Percentiles rank a stretch among this genome's conserved stretches.
Evolutionary conservation across 2,113 vertebrate genomes (phyloP).

Genomic region (Mungos mungo): DNA sequence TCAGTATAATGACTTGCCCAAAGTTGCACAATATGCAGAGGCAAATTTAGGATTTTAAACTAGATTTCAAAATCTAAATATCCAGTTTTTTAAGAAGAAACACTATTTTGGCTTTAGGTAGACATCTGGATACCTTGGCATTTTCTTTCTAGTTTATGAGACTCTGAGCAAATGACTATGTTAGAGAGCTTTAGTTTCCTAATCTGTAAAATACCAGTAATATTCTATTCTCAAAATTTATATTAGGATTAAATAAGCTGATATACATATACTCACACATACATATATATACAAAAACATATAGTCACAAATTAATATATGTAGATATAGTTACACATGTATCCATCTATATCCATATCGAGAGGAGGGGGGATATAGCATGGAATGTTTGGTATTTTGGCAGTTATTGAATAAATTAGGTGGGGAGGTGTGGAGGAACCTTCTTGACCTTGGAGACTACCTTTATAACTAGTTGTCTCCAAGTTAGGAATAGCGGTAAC

Average conservation of each 20-base stretch:
- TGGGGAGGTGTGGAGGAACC: neutral
- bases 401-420: neutral
- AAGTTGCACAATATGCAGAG: neutral
- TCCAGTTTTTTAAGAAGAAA: slow-evolving; percentile 10
- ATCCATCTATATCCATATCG: neutral
- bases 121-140: neutral
- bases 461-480: neutral
- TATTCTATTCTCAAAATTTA: neutral
- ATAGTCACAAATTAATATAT: neutral
- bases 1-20: neutral
- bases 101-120: neutral
- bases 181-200: neutral
- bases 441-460: neutral
- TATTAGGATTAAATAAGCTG: neutral
- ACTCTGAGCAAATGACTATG: neutral
- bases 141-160: neutral
- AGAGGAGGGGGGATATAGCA: neutral
- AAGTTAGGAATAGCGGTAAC: neutral
- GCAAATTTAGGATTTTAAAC: neutral
- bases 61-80: neutral
- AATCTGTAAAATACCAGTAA: neutral
- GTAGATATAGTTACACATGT: neutral
- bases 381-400: neutral
- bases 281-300: neutral
- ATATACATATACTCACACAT: neutral